Evolutionary conservation across 2,888 invertebrate genomes (phyloP).

Genomic region (Napeogenes inachia): DNA sequence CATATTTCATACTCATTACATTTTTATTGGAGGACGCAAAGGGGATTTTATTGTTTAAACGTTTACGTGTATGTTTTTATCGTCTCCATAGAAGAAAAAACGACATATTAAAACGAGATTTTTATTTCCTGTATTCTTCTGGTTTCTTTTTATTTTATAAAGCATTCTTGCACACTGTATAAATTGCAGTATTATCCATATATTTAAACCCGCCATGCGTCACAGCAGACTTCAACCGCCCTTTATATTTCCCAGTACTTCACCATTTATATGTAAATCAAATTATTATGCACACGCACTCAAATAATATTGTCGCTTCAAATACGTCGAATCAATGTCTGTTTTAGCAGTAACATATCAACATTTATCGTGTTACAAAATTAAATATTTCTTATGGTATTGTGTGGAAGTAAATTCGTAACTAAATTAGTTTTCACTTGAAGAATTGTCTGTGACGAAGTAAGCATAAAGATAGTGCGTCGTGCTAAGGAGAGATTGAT

Average conservation of each 20-base stretch:
- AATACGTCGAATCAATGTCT: not conserved
- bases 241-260: not conserved
- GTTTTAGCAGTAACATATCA: not conserved
- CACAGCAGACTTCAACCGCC: not conserved
- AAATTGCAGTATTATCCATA: no score
- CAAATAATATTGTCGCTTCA: not conserved
- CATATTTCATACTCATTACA: constrained; percentile 4
- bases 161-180: no score
- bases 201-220: not conserved
- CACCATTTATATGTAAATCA: not conserved
- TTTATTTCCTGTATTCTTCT: no score
- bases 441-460: constrained; percentile 12
- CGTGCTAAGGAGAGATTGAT: constrained; percentile 17
- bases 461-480: constrained; percentile 10
- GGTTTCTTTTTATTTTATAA: no score
- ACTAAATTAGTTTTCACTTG: constrained; percentile 7
- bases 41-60: not conserved
- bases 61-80: not conserved
- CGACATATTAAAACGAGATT: no score
- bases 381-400: not conserved
- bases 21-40: not conserved
- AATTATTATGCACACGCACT: constrained; percentile 4
- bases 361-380: not conserved
- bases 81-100: not conserved
- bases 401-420: not conserved